Base-by-base conservation (phyloP, 2,113 vertebrate genomes). In the Ceyx cyanopectus region DNA sequence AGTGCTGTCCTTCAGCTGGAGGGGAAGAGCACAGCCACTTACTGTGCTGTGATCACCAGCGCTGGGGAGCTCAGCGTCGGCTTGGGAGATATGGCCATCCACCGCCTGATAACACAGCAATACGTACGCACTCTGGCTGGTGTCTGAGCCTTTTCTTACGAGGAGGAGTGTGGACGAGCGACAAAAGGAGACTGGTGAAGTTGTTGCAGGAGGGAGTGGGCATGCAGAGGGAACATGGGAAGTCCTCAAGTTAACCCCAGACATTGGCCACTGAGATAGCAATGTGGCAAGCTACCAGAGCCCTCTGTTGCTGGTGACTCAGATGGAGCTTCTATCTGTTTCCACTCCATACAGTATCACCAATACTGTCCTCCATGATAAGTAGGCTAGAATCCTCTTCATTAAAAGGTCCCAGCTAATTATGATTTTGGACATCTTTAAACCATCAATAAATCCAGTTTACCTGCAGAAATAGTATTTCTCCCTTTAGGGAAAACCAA, bases 21-120 rank as follows among this genome's bases (percentile, higher is more conserved):
- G 81, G 82, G 70, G 48, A 75, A 32, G 75, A 96, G 62, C 82
- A 97, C 97, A 65, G 97, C 97, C 63, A 97, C 97, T 8, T 98
- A 98, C 92, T 98, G 97, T 50, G 97, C 95, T 2, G 93, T 98
- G 27, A 51, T 98, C 87, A 95, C 91, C 24, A 70, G 97, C 67
- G 79, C 97, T 12, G 99, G 99, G 74, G 99, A 99, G 75, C 92
- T 99, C 89, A 98, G 96, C 87, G n/a, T 99, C 0, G 98, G 98
- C 73, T 58, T 99, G 94, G 99, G 98, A 54, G 99, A 99, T 91
- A 99, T 99, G 98, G 98, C 98, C 77, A 97, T 99, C 94, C 99
- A 99, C 87, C 97, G 97, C 22, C 97, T 98, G 92, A 98, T 99
- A 92, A 98, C 98, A 61, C 91, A 98, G 93, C 96, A 97, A 90